Evolutionary conservation across 2,797 vertebrate species (phyloP), one percentile per base, ranked within the genome.

Genomic region (Hylomyscus alleni): DNA sequence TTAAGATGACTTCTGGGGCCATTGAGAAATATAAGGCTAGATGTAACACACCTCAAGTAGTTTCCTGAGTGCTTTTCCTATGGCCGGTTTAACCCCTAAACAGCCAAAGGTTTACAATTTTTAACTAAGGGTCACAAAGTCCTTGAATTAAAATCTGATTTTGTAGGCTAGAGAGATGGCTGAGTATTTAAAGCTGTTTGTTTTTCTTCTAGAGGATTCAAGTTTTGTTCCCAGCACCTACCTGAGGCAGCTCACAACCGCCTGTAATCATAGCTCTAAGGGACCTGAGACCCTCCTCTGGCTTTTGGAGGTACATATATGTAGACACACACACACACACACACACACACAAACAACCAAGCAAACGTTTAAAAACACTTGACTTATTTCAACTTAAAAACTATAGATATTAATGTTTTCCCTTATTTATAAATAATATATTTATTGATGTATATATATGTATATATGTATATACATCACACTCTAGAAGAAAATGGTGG

Each of bases 321-420:
- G 7, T 44, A 52, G 60, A 50, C 29, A 10, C 19, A 34, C 60
- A 24, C 44, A 26, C 44, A 44, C 44, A 44, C 44, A 44, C 44
- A 44, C 44, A 50, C 29, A 10, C 19, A 34, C 60, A 24, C 44
- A 8, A 15, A 5, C 34, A 67, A 69, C 3, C 65, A n/a, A 19
- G 19, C 67, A 72, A 72, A 72, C 3, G 6, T 19, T 65, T 85
- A 24, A 14, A 65, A 52, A 69, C 31, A 24, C 62, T 67, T 22
- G 20, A 85, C 6, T 83, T 31, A 40, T 47, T 90, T 69, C 65
- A 85, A 84, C 75, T 91, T 92, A 75, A 37, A 92, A 77, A 26
- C n/a, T 73, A 58, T 31, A 89, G 69, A 26, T 26, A 22, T 12
- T 67, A 60, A 17, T 83, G 1, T 3, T n/a, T 37, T 60, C 73